These are phyloP conservation scores for Sphenopsis melanotis DNA, from an alignment of 2,797 vertebrate species.

Conservation along the genomic window DNA sequence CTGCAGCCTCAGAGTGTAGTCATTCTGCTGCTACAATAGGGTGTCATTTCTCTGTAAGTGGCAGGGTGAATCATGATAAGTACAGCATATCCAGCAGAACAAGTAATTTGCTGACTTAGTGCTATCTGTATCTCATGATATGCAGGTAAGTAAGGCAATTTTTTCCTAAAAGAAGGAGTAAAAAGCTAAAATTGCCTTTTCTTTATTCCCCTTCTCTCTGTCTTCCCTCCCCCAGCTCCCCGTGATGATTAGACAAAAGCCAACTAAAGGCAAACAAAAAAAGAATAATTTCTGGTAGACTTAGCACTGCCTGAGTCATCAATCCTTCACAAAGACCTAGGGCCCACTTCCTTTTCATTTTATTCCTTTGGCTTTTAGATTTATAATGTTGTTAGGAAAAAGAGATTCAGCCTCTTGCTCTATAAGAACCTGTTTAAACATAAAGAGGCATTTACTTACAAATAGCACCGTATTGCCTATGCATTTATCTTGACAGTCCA, in stretches of 20 bases:
- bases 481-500: slow-evolving; percentile 67
- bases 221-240: not conserved
- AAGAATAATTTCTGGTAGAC: slow-evolving; percentile 17
- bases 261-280: slow-evolving; percentile 23
- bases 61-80: slow-evolving; percentile 31
- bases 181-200: slow-evolving; percentile 29
- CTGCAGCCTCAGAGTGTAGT: not conserved
- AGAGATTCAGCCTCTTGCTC: slow-evolving; percentile 58
- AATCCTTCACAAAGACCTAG: slow-evolving; percentile 46
- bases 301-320: slow-evolving; percentile 16
- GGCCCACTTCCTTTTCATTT: slow-evolving; percentile 46
- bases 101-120: slow-evolving; percentile 51
- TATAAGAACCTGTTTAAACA: slow-evolving; percentile 60
- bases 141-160: slow-evolving; percentile 11
- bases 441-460: slow-evolving; percentile 67
- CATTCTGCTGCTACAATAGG: not conserved
- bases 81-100: not conserved
- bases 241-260: not conserved
- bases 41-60: slow-evolving; percentile 15
- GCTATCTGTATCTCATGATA: slow-evolving; percentile 8
- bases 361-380: slow-evolving; percentile 53
- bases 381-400: slow-evolving; percentile 64
- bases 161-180: slow-evolving; percentile 22
- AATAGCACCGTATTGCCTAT: slow-evolving; percentile 54
- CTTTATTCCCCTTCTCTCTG: not conserved